Conservation (phyloP, 2,113 vertebrate species). For the Pterocles burchelli region DNA sequence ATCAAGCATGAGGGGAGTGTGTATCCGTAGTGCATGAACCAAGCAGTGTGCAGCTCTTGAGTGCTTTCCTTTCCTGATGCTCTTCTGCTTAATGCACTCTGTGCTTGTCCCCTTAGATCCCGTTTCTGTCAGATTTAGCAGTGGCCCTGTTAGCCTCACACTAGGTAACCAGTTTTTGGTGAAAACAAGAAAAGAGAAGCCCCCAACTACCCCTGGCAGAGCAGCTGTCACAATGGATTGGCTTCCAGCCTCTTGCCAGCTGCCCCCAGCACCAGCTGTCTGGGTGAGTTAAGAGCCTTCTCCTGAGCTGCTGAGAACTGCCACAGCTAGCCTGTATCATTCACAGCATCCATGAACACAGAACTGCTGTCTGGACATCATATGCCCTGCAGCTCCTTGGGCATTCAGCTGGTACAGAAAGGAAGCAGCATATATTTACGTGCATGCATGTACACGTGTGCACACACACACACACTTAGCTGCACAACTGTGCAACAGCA, state of each 20-base stretch:
- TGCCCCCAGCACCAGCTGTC: slow-evolving; percentile 51
- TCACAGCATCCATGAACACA: slow-evolving; percentile 38
- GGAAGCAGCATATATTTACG: not conserved
- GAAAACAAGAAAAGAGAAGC: slow-evolving; percentile 28
- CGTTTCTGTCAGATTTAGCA: not conserved
- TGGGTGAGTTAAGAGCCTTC: slow-evolving; percentile 2
- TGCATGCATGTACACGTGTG: accelerated
- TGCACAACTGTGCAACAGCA: not conserved
- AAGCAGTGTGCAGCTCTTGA: not conserved
- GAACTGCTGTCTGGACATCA: not conserved
- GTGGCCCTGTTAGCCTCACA: slow-evolving; percentile 5
- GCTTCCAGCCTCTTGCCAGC: slow-evolving; percentile 45
- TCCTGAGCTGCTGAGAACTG: slow-evolving; percentile 58
- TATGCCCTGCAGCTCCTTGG: not conserved
- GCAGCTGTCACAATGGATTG: slow-evolving; percentile 34
- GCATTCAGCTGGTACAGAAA: slow-evolving; percentile 12
- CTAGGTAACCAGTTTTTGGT: slow-evolving; percentile 51
- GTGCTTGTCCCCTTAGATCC: not conserved
- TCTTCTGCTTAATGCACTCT: not conserved
- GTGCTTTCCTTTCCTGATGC: slow-evolving; percentile 13
- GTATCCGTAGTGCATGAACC: not conserved
- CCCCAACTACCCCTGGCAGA: slow-evolving; percentile 20
- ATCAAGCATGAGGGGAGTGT: not conserved
- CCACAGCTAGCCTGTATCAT: slow-evolving; percentile 58
- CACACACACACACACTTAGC: not conserved